Conservation (phyloP, 2,888 invertebrate genomes). For the Stenurella melanura region DNA sequence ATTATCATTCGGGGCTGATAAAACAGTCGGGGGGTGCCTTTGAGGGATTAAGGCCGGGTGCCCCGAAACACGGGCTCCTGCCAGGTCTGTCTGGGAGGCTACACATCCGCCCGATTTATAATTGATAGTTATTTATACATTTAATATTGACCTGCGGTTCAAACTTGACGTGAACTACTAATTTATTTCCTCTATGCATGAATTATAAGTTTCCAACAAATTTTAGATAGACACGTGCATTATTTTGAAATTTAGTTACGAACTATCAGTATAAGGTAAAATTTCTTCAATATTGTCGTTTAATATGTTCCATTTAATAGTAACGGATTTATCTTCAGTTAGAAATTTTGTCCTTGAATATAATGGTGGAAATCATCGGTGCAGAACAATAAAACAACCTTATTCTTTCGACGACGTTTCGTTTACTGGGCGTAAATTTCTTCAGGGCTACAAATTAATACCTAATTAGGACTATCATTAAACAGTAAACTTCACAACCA, state of each 20-base stretch:
- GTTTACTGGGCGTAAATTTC: too few species aligned
- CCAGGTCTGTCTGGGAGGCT: constrained; percentile 68
- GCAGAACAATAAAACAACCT: too few species aligned
- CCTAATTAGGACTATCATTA: too few species aligned
- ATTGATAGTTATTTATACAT: constrained; percentile 65
- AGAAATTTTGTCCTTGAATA: too few species aligned
- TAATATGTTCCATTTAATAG: too few species aligned
- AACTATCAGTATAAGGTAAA: too few species aligned
- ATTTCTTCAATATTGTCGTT: too few species aligned
- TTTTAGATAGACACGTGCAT: neutral
- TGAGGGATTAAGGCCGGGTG: constrained; percentile 69
- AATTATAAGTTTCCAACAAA: neutral
- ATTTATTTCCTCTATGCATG: constrained; percentile 47
- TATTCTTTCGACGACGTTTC: too few species aligned
- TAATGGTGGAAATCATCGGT: too few species aligned
- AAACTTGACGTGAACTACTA: constrained; percentile 39
- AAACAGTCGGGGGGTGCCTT: constrained; percentile 70
- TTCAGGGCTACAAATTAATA: too few species aligned
- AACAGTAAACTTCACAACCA: too few species aligned
- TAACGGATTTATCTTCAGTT: too few species aligned
- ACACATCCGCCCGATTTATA: constrained; percentile 58
- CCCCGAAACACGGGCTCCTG: constrained; percentile 70
- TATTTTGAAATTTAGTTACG: neutral
- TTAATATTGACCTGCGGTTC: constrained; percentile 52
- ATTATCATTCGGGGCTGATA: constrained; percentile 72